Base-by-base conservation (phyloP, 1,140 invertebrate species). In the Wasmannia auropunctata region DNA sequence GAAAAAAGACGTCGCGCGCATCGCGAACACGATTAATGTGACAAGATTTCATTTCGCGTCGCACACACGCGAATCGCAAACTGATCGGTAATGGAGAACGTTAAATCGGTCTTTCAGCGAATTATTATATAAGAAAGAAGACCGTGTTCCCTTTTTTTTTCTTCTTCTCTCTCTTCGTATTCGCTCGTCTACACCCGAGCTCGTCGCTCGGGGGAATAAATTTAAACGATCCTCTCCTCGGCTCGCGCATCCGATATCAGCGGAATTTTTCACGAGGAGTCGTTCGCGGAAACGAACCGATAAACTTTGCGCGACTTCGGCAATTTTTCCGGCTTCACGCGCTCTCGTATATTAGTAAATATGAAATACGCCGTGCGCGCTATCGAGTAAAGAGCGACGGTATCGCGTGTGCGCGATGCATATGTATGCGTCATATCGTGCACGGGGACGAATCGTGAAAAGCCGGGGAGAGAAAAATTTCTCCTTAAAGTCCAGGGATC, bases 271-370 rank as follows among this genome's bases (percentile, higher is more conserved):
- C 79, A 83, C 79, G 51, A 58, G 14, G 19, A 70, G 67, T 43
- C 79, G 79, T 72, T 74, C 67, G 67, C 67, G 79, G 79, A 83
- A 83, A 83, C 56, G 79, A 83, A 69, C 60, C 58, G 60, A 67
- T 77, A 85, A 87, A 87, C 81, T 87, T 83, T 83, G 70, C 51
- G 74, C 63, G 54, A 83, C 65, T 86, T 67, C 86, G 83, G 58
- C 84, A 87, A 79, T 63, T 79, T 85, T 63, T 81, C 56, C 63
- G 54, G 37, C 65, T 67, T 49, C 63, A 10, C 65, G 77, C 69
- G n/a, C 31, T 67, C 72, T 67, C 63, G 75, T 84, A 87, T 86
- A 89, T 88, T 88, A 88, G 85, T 88, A 87, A 88, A 85, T 65
- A 74, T 76, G 43, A 51, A 28, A 31, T 63, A 58, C 63, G 63